Conservation (phyloP, 2,888 invertebrate genomes). For the Morpho helenor region DNA sequence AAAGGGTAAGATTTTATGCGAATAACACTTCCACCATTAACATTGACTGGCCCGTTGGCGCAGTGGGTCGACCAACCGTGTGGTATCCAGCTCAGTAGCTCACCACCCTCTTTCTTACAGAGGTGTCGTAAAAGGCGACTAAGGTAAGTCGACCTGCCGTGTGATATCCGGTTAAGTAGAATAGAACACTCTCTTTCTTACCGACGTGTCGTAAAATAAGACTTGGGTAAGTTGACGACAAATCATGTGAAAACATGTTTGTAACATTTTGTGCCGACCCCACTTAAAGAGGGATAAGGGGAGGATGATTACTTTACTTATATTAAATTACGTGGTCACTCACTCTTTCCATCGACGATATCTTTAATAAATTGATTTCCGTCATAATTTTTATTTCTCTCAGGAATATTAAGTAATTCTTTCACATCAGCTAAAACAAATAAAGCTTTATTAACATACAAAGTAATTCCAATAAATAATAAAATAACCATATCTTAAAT, state of each 20-base stretch:
- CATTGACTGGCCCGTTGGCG: not conserved
- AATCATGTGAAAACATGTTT: too few species aligned
- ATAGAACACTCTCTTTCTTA: too few species aligned
- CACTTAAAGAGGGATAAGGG: not conserved
- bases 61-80: too few species aligned
- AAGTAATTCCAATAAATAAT: not conserved
- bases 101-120: too few species aligned
- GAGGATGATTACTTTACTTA: not conserved
- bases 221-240: too few species aligned
- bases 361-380: constrained; percentile 42
- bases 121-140: too few species aligned
- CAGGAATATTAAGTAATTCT: constrained; percentile 24
- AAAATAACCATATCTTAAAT: not conserved
- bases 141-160: too few species aligned
- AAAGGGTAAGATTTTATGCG: not conserved
- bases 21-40: not conserved
- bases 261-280: too few species aligned
- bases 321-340: constrained; percentile 32
- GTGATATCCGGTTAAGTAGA: too few species aligned
- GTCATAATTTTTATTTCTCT: constrained; percentile 31
- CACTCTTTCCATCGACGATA: constrained; percentile 44
- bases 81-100: too few species aligned
- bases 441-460: not conserved
- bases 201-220: too few species aligned
- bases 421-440: constrained; percentile 12